Base-by-base conservation (phyloP, 2,113 vertebrate genomes). In the Paralichthys olivaceus region DNA sequence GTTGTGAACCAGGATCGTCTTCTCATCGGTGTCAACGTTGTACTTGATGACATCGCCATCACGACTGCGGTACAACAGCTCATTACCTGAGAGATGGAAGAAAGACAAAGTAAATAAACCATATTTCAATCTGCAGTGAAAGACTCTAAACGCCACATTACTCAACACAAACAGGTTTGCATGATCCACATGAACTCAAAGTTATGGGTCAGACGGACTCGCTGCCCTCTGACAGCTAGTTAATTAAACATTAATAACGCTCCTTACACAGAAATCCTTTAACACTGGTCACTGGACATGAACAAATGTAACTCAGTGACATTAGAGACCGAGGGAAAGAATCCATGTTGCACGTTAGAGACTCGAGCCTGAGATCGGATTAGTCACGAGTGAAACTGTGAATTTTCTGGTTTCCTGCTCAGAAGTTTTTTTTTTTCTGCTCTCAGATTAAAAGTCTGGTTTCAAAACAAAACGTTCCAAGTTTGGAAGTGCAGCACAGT, bases 11-110 rank as follows among this genome's bases (percentile, higher is more conserved):
- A 99, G 87, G 81, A 96, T 59, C 2, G 93, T 96, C 71, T 94
- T 95, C 34, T 90, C 90, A 47, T 96, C 94, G 1, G 94, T 95
- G 85, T 99, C 95, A 0, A 97, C 93, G 22, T 98, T 96, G 81
- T 94, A 89, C 86, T 95, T 95, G 72, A 97, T 90, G 77, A 99
- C 96, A 0, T 93, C 94, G 25, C 97, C 98, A 2, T 96, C 96
- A 55, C 90, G 95, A 25, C 94, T 95, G 65, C 96, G 95, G 86
- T 97, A 99, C 92, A 99, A 89, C 58, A 99, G 94, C 93, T 98
- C 97, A 45, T 89, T 95, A 91, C 95, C 98, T 99, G 88, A 5
- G 19, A 37, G 43, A 45, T 8, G 23, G 61, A n/a, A 78, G 25
- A 34, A 7, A 68, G n/a, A 37, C 12, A 29, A 23, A 62, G 3